These are phyloP conservation scores for Anthoscopus minutus DNA, from an alignment of 2,113 vertebrate species.

Conservation along the genomic window DNA sequence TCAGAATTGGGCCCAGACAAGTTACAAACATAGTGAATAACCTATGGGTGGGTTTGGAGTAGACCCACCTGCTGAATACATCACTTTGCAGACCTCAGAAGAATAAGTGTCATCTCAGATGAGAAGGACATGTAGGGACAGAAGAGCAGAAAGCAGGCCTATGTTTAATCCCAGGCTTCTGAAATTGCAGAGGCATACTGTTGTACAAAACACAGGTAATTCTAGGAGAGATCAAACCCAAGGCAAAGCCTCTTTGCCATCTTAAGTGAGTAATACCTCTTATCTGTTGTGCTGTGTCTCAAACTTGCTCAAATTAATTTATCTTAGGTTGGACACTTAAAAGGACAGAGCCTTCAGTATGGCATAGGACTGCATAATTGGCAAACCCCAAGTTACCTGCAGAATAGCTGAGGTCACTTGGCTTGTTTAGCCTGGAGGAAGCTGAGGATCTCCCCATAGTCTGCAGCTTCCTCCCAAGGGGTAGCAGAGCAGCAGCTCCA, in stretches of 20 bases:
- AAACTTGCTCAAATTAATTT: background rate
- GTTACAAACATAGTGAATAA: background rate
- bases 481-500: accelerated
- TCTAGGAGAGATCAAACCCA: background rate
- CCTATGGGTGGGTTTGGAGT: too few relatives aligned
- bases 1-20: background rate
- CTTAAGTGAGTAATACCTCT: background rate
- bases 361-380: background rate
- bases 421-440: background rate
- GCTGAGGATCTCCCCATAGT: background rate
- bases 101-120: background rate
- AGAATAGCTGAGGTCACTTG: background rate
- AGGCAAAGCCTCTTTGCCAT: background rate
- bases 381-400: background rate
- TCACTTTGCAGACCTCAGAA: background rate
- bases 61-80: background rate
- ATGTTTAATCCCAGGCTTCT: background rate
- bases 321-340: background rate
- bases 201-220: background rate
- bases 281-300: background rate
- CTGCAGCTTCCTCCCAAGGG: background rate
- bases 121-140: background rate
- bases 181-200: background rate
- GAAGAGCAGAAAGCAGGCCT: background rate
- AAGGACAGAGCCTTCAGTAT: background rate